phyloP scores from a whole-genome alignment of 2,797 vertebrate species.

The Antrozous pallidus region DNA sequence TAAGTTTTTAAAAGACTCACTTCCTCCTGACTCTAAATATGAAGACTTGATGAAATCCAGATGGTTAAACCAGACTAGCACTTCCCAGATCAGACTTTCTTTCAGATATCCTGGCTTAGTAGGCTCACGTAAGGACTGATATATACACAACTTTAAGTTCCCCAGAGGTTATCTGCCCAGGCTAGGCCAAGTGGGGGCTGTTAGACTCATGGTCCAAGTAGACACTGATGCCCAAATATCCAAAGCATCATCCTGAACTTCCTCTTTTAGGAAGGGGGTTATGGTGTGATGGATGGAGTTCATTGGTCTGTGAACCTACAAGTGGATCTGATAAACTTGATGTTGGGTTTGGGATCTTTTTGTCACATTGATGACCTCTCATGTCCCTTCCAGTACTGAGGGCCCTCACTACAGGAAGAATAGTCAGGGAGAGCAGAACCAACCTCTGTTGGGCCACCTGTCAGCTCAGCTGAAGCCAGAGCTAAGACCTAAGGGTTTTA shows the following conservation, averaged over 20 bases:
- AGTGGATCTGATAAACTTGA: background rate
- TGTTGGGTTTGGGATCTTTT: background rate
- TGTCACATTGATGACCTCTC: background rate
- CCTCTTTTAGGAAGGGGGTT: too few species aligned
- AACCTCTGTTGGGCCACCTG: background rate
- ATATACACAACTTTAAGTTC: background rate
- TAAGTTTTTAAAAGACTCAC: background rate
- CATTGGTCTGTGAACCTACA: too few species aligned
- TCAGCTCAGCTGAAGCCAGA: background rate
- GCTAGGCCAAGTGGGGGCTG: too few species aligned
- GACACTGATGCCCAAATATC: too few species aligned
- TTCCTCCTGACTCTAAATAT: background rate
- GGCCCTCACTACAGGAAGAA: background rate
- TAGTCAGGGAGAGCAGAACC: background rate
- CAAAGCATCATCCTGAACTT: too few species aligned
- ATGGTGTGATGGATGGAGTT: too few species aligned
- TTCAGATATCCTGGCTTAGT: background rate
- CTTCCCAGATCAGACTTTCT: background rate
- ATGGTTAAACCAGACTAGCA: accelerated
- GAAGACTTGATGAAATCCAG: background rate
- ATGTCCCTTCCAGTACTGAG: background rate
- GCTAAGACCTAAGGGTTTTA: background rate
- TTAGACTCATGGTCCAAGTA: too few species aligned
- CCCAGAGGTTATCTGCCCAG: too few species aligned
- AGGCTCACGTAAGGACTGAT: background rate